Evolutionary conservation across 2,888 invertebrate genomes (phyloP), one percentile per base, ranked within the genome.

Genomic region (Polia nebulosa): DNA sequence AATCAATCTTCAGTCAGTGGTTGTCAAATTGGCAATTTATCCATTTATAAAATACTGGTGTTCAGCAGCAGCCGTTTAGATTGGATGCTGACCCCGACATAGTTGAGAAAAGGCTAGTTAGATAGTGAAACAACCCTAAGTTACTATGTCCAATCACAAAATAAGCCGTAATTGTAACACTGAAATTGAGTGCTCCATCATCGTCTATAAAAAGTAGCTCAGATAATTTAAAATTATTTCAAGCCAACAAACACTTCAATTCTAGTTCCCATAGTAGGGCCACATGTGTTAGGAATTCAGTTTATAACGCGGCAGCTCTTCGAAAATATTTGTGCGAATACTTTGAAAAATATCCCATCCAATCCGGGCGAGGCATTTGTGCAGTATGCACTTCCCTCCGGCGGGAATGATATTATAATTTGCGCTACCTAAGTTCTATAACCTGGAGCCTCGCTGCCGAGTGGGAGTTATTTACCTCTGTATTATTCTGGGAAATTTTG

Each of bases 311-410:
- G 36, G 25, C 51, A 22, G 76, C 77, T 71, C 72, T 76, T 76
- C 27, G 68, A 67, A 81, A 82, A 85, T 82, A 85, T 85, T 80
- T 80, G 75, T 68, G 59, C 65, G 57, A 77, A 80, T 77, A 78
- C 78, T 84, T 83, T 74, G 75, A 76, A 79, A 77, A 82, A 79
- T 82, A 76, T 76, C 63, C 61, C 72, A 68, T 69, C 76, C 74
- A 81, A 86, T 86, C 77, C 44, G 71, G 56, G 49, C 17, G 60
- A 55, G 68, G 74, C 71, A 71, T 80, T 74, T 73, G 72, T 73
- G 66, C 72, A 77, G 45, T 69, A 65, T 78, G 65, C 81, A 71
- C 47, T 60, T 22, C 58, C 32, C 47, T 47, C 55, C 58, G 39
- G 49, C 27, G 62, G 65, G 77, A 76, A 76, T 71, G 72, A 61